These are phyloP conservation scores for Nannoperca obscura DNA, from an alignment of 2,797 vertebrate species.

Conservation along the genomic window DNA sequence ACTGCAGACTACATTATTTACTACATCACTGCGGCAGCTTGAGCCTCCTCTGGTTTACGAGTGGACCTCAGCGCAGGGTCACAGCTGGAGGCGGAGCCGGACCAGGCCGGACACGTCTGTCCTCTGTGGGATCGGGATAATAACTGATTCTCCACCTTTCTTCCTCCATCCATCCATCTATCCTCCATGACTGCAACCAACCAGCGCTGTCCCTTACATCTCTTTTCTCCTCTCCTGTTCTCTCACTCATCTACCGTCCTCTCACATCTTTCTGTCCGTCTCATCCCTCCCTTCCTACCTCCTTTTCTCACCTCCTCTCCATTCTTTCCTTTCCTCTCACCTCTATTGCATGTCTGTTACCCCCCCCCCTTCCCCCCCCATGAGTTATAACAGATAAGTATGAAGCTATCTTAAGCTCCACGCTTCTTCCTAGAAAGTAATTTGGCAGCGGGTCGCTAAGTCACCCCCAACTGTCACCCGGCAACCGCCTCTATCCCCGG, in stretches of 20 bases:
- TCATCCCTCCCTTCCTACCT: not conserved
- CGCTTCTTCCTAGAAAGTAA: constrained; percentile 61
- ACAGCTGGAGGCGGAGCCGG: constrained; percentile 19
- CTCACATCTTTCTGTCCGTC: no score
- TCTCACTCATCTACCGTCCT: no score
- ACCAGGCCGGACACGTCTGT: constrained; percentile 18
- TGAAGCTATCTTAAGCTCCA: constrained; percentile 57
- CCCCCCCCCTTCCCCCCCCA: not conserved
- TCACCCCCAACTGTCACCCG: constrained; percentile 54
- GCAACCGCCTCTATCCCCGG: constrained; percentile 47
- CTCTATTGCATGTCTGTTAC: not conserved
- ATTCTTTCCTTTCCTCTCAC: not conserved
- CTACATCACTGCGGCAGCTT: not conserved
- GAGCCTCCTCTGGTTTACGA: not conserved
- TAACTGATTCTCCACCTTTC: not conserved
- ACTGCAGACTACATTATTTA: not conserved
- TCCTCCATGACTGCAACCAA: no score
- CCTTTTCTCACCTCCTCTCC: not conserved
- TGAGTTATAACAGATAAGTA: constrained; percentile 50
- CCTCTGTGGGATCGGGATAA: constrained; percentile 10
- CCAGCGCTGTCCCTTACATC: no score
- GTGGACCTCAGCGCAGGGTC: not conserved
- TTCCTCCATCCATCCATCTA: no score
- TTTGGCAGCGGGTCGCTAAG: constrained; percentile 64
- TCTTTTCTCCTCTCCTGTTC: not conserved